Evolutionary conservation across 2,797 vertebrate species (phyloP).

Genomic region (Gobio occitaniae): DNA sequence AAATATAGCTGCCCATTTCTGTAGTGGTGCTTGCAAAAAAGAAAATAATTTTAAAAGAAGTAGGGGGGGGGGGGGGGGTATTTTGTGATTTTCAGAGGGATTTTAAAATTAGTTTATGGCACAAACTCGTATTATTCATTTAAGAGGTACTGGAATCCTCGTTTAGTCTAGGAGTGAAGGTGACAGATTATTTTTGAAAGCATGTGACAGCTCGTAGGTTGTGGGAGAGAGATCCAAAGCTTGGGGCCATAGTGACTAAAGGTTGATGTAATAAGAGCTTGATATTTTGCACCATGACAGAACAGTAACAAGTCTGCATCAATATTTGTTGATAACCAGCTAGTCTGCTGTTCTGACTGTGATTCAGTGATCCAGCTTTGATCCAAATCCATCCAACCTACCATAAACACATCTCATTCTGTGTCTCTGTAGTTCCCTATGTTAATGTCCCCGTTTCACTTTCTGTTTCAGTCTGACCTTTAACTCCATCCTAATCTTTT

Average conservation of each 20-base stretch:
- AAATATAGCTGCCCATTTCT: background rate
- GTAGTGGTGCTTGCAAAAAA: background rate
- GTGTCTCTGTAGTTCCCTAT: background rate
- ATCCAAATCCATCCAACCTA: background rate
- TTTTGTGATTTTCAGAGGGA: constrained; percentile 1
- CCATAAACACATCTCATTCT: background rate
- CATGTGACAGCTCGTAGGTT: constrained; percentile 13
- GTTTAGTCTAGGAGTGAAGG: background rate
- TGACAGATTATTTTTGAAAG: constrained; percentile 19
- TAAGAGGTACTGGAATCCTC: background rate
- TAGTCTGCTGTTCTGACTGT: background rate
- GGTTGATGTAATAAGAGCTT: constrained; percentile 18
- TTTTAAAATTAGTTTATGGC: background rate
- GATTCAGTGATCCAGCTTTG: constrained; percentile 7
- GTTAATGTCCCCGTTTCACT: background rate
- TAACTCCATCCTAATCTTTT: background rate
- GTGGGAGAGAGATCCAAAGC: constrained; percentile 11
- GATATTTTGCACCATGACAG: constrained; percentile 17
- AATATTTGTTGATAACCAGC: background rate
- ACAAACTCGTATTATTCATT: background rate
- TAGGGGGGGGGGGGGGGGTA: too few relatives aligned
- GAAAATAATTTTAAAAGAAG: background rate
- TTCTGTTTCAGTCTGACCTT: background rate
- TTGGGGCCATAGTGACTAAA: constrained; percentile 34
- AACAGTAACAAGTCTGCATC: constrained; percentile 11